Evolutionary conservation across 2,888 invertebrate genomes (phyloP), one percentile per base, ranked within the genome.

Genomic region (Emmelina monodactyla): DNA sequence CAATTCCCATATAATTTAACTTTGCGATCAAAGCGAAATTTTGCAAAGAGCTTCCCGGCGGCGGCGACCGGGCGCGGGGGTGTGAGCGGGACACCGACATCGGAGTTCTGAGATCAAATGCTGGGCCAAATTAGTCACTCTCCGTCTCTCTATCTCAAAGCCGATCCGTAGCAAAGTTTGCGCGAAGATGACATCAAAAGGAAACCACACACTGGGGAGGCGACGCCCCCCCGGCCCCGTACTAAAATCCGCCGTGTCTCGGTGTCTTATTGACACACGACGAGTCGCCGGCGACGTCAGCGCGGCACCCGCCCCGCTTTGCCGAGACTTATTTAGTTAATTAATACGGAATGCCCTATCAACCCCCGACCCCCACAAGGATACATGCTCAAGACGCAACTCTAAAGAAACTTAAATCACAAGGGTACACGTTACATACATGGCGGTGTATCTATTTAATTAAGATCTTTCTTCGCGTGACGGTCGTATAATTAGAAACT

Each of bases 161-260:
- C 79, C 79, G 79, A 79, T 79, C 78, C 76, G 79, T 71, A 78
- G 79, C 78, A 79, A 79, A 79, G 79, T 79, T 79, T 79, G 78
- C 78, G 76, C 79, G 78, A 79, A 79, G 79, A 79, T 79, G 78
- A 79, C 79, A 78, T 79, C 79, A 79, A 79, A 79, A 78, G 79
- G 78, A 78, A 79, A 78, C 79, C 78, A 78, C 78, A 78, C 73
- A 78, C 71, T 72, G 72, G 76, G 75, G 58, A 62, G 53, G 61
- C 51, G 52, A 55, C 49, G 47, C 40, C 53, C 41, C 51, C 54
- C 50, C 68, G 56, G 58, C 69, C 73, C 65, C 75, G 64, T 65
- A 69, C 75, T 73, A 66, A 64, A 66, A 71, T 65, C 71, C 65
- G 65, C 71, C 75, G 72, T 70, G 72, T 72, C 71, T 61, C 61